These are phyloP conservation scores for Neodontobutis hainanensis DNA, from an alignment of 2,113 vertebrate genomes.

Conservation along the genomic window DNA sequence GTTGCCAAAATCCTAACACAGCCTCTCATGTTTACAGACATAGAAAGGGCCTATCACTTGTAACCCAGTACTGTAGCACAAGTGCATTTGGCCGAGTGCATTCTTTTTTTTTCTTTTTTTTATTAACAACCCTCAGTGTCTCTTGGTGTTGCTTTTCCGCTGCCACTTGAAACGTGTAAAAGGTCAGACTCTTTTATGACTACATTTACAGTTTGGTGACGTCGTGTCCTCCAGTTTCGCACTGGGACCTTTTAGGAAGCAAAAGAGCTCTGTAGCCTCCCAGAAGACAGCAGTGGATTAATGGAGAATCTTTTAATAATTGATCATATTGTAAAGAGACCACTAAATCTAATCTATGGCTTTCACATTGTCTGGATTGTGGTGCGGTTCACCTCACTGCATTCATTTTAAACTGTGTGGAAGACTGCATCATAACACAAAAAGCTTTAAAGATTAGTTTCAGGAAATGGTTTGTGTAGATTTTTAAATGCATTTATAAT, in stretches of 20 bases:
- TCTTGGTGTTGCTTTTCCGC: background rate
- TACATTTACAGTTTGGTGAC: background rate
- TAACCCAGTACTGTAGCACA: no score
- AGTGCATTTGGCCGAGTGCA: no score
- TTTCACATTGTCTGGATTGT: background rate
- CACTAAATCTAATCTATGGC: constrained; percentile 6
- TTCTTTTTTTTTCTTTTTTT: no score
- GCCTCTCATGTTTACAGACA: no score
- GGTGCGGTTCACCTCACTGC: background rate
- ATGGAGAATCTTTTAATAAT: constrained; percentile 14
- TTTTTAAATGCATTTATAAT: no score
- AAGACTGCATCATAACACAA: background rate
- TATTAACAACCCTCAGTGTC: no score
- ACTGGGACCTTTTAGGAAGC: constrained; percentile 12
- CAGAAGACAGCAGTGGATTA: background rate
- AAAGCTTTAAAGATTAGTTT: no score
- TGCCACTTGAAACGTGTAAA: background rate
- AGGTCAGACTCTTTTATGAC: background rate
- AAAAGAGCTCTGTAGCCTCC: background rate
- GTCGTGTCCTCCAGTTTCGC: background rate
- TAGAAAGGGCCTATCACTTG: no score
- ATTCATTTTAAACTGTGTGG: background rate
- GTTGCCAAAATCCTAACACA: no score
- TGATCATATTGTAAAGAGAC: constrained; percentile 1
- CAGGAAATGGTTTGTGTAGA: no score